phyloP scores from a whole-genome alignment of 2,113 vertebrate genomes.

The Upupa epops region DNA sequence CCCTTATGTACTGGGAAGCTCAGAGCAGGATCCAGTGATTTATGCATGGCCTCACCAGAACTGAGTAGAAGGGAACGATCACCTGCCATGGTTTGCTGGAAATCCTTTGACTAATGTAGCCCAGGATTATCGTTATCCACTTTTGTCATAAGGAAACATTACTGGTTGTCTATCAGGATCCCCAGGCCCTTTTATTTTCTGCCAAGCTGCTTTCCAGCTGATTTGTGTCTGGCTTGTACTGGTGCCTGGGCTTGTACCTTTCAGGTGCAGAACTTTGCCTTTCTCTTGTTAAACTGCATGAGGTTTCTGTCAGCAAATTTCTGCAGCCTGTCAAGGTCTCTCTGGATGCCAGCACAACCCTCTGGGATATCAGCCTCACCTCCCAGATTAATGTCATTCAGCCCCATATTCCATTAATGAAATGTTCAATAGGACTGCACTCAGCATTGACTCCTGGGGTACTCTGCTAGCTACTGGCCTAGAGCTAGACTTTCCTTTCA shows the following conservation, averaged over 20 bases:
- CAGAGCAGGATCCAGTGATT: not conserved
- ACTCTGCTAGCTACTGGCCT: not conserved
- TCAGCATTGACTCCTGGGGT: not conserved
- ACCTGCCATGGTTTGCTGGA: not conserved
- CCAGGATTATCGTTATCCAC: not conserved
- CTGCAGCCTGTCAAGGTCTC: not conserved
- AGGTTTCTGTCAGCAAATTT: not conserved
- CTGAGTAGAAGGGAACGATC: not conserved
- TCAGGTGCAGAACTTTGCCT: not conserved
- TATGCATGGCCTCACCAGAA: not conserved
- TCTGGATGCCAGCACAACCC: not conserved
- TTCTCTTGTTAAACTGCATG: not conserved
- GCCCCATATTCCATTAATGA: not conserved
- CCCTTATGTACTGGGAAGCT: not conserved
- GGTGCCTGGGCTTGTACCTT: not conserved
- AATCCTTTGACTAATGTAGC: not conserved
- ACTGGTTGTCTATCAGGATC: not conserved
- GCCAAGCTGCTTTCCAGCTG: not conserved
- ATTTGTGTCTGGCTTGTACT: not conserved
- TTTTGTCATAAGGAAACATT: not conserved
- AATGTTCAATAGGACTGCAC: not conserved
- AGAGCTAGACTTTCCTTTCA: not conserved
- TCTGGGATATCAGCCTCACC: accelerated
- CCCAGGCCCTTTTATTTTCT: not conserved
- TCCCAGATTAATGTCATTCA: not conserved